These are phyloP conservation scores for Parus major DNA, from an alignment of 2,113 vertebrate genomes.

Conservation along the genomic window DNA sequence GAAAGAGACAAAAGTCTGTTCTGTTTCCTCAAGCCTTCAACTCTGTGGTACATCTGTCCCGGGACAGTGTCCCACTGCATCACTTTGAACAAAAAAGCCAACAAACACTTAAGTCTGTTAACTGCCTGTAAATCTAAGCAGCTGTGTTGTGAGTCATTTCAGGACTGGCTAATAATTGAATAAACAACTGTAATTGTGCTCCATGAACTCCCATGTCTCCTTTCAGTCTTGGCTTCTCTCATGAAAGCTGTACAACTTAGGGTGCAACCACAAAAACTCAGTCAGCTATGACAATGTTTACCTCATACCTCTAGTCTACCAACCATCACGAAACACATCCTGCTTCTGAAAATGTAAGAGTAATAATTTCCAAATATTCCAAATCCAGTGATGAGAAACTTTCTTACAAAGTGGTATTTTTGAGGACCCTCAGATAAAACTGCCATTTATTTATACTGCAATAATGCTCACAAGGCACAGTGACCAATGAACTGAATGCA, in stretches of 20 bases:
- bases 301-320: neutral
- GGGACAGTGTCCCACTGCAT: slow-evolving; percentile 27
- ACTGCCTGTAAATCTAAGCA: slow-evolving; percentile 64
- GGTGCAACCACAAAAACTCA: neutral
- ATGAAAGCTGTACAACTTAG: neutral
- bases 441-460: neutral
- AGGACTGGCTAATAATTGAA: slow-evolving; percentile 49
- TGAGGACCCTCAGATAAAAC: neutral
- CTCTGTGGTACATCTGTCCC: neutral
- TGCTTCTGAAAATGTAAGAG: neutral
- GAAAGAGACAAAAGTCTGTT: neutral
- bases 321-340: neutral
- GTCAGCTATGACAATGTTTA: neutral
- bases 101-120: slow-evolving; percentile 59
- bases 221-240: neutral
- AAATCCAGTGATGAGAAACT: neutral
- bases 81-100: slow-evolving; percentile 57
- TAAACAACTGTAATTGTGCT: slow-evolving; percentile 53
- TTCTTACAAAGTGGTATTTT: neutral
- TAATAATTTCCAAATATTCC: neutral
- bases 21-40: slow-evolving; percentile 10
- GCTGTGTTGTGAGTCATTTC: slow-evolving; percentile 64
- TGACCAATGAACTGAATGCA: neutral
- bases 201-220: neutral
- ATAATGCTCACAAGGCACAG: neutral